A percentile compares a stretch with the other conserved stretches of the same genome.
These are phyloP conservation scores for Ctenopoma kingsleyae DNA, from an alignment of 2,797 vertebrate species.

Conservation along the genomic window DNA sequence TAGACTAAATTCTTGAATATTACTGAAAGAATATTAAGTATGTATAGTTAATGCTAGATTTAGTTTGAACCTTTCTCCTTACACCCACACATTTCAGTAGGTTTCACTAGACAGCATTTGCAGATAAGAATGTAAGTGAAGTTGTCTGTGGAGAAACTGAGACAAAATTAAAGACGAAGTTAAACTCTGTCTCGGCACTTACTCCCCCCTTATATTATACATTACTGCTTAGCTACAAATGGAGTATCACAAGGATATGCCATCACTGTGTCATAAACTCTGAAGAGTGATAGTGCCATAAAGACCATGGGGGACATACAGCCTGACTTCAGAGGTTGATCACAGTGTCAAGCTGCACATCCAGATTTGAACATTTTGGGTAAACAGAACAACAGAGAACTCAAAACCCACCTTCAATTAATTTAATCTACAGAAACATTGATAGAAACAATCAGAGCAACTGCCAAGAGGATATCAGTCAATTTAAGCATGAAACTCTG, in stretches of 20 bases:
- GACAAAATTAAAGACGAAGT: constrained; percentile 54
- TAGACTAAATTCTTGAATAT: constrained; percentile 13
- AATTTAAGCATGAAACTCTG: background rate
- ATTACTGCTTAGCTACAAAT: constrained; percentile 68
- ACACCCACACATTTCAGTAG: constrained; percentile 3
- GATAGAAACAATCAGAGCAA: background rate
- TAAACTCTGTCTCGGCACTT: constrained; percentile 45
- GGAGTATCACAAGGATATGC: constrained; percentile 61
- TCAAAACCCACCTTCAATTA: background rate
- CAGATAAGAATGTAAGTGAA: constrained; percentile 37
- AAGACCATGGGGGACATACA: constrained; percentile 50
- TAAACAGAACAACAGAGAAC: constrained; percentile 11
- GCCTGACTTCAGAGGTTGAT: constrained; percentile 39
- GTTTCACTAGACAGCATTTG: constrained; percentile 36
- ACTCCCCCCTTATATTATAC: constrained; percentile 45
- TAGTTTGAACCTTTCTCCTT: constrained; percentile 23
- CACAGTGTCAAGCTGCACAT: constrained; percentile 43
- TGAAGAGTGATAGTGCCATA: constrained; percentile 43
- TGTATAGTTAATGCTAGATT: constrained; percentile 15
- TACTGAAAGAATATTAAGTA: background rate
- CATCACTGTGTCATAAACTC: constrained; percentile 63
- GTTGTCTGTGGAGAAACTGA: constrained; percentile 40
- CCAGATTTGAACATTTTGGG: constrained; percentile 23
- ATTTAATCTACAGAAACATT: background rate
- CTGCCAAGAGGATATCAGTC: background rate